phyloP scores from a whole-genome alignment of 2,797 vertebrate genomes.

The Chelidonichthys spinosus region DNA sequence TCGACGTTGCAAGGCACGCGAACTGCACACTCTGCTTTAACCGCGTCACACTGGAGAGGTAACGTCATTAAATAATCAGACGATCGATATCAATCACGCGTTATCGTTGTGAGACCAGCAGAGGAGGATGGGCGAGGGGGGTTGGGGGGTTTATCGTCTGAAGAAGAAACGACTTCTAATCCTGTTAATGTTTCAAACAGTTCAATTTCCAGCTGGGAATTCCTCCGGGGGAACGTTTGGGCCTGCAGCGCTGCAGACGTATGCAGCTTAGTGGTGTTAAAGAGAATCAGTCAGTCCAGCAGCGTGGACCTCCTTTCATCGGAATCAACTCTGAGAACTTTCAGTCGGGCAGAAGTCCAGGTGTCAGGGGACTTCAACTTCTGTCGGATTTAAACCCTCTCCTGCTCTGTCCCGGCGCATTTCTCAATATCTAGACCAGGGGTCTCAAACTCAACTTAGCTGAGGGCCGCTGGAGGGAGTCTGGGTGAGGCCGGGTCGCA shows the following conservation, averaged over 20 bases:
- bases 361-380: slow-evolving; percentile 39
- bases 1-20: slow-evolving; percentile 17
- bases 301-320: slow-evolving; percentile 35
- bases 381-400: slow-evolving; percentile 18
- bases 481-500: too few species aligned
- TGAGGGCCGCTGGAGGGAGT: too few species aligned
- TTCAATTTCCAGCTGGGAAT: slow-evolving; percentile 58
- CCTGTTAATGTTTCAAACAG: slow-evolving; percentile 64
- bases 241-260: slow-evolving; percentile 27
- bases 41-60: slow-evolving; percentile 17
- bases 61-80: slow-evolving; percentile 47
- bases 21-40: slow-evolving; percentile 7
- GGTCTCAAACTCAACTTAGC: too few species aligned
- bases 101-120: slow-evolving; percentile 44
- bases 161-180: slow-evolving; percentile 39
- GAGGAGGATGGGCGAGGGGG: slow-evolving; percentile 13
- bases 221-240: slow-evolving; percentile 40
- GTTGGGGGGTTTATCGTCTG: slow-evolving; percentile 16
- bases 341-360: slow-evolving; percentile 14
- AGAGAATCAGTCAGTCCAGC: slow-evolving; percentile 53
- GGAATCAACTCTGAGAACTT: slow-evolving; percentile 45
- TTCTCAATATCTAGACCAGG: slow-evolving; percentile 31
- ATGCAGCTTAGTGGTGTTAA: slow-evolving; percentile 36
- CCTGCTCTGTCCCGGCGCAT: slow-evolving; percentile 26
- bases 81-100: slow-evolving; percentile 46